Conservation (phyloP, 2,888 invertebrate species). For the Marronus borbonicus region DNA sequence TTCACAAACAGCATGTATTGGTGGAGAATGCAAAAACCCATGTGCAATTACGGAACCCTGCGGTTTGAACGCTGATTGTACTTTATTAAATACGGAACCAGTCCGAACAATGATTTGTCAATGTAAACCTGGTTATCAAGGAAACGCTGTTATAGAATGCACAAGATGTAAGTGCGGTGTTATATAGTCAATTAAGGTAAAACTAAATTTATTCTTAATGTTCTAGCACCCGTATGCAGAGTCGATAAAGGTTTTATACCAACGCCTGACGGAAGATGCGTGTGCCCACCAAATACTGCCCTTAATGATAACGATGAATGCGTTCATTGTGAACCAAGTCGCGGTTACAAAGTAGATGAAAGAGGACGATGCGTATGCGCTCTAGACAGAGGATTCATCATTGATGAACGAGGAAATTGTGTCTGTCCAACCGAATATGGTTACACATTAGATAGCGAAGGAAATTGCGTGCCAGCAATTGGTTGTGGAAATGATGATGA, state of each 20-base stretch:
- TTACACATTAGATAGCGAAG: conserved; percentile 75
- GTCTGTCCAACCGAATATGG: conserved; percentile 81
- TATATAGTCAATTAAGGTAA: neutral
- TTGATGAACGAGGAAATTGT: conserved; percentile 85
- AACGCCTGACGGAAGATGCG: conserved; percentile 78
- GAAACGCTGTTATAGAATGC: conserved; percentile 89
- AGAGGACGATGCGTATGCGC: conserved; percentile 89
- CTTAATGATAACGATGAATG: conserved; percentile 85
- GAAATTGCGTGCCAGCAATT: conserved; percentile 74
- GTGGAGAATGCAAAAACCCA: conserved; percentile 87
- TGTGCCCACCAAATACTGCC: conserved; percentile 85
- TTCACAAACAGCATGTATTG: conserved; percentile 86
- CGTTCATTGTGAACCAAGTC: conserved; percentile 79
- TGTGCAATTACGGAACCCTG: conserved; percentile 86
- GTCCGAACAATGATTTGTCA: conserved; percentile 92
- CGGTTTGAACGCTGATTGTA: conserved; percentile 85
- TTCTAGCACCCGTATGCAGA: conserved; percentile 75
- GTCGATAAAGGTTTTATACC: conserved; percentile 80
- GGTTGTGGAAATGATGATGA: conserved; percentile 82
- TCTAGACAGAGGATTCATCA: conserved; percentile 82
- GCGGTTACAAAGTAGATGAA: conserved; percentile 83
- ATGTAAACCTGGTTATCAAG: conserved; percentile 88
- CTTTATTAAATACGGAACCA: conserved; percentile 85
- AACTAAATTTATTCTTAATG: neutral
- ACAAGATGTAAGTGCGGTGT: conserved; percentile 78